These are phyloP conservation scores for Helogale parvula DNA, from an alignment of 2,113 vertebrate genomes.

Conservation along the genomic window DNA sequence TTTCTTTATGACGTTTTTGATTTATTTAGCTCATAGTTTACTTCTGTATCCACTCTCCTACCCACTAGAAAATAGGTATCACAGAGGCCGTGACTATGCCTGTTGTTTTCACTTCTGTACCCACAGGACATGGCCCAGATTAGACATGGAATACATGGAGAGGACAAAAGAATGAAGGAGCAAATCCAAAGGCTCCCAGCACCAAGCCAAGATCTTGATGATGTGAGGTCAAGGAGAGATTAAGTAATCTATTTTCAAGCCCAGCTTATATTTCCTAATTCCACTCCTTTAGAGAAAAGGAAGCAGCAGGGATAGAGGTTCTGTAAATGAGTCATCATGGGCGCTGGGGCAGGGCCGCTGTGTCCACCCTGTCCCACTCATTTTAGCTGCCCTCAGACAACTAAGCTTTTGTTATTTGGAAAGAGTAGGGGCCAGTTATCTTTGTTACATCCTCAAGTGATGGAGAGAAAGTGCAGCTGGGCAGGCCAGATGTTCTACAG, in stretches of 20 bases:
- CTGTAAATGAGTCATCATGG: conserved; percentile 72
- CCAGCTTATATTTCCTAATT: conserved; percentile 7
- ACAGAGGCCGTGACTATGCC: neutral
- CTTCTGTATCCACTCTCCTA: neutral
- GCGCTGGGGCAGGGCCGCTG: conserved; percentile 35
- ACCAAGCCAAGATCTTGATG: neutral
- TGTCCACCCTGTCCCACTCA: conserved; percentile 43
- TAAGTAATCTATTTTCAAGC: neutral
- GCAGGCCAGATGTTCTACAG: conserved; percentile 75
- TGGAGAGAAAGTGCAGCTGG: conserved; percentile 72
- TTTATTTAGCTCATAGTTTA: neutral
- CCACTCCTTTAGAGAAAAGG: conserved; percentile 35
- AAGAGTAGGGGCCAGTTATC: conserved; percentile 73
- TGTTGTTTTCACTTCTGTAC: neutral
- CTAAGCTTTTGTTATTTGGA: conserved; percentile 81
- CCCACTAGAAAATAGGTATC: neutral
- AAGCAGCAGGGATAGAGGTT: neutral
- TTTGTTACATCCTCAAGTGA: conserved; percentile 68
- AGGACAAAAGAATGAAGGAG: neutral
- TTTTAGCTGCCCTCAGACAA: conserved; percentile 70
- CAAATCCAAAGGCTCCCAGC: neutral
- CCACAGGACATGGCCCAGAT: neutral
- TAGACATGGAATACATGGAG: neutral
- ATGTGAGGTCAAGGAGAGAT: neutral
- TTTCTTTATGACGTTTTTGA: neutral